A percentile compares a stretch with the other conserved stretches of the same genome.
phyloP scores from a whole-genome alignment of 1,140 invertebrate genomes.

The Laupala kohalensis region DNA sequence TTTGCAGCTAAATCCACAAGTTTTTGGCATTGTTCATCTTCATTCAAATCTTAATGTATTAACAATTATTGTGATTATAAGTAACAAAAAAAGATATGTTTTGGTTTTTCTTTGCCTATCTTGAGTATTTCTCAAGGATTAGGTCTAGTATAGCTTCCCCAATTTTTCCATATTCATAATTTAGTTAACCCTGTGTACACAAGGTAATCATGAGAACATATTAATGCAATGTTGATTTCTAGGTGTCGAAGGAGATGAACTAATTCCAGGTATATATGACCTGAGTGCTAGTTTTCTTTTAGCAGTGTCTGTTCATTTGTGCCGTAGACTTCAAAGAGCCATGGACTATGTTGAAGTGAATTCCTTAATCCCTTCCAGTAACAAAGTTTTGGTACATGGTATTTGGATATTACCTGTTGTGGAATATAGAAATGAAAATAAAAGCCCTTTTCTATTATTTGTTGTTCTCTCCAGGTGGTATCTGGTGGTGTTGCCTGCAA shows the following conservation, averaged over 20 bases:
- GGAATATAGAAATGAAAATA: background rate
- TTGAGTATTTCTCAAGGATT: too few relatives aligned
- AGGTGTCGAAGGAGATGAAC: constrained; percentile 42
- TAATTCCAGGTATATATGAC: constrained; percentile 69
- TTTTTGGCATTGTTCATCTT: too few relatives aligned
- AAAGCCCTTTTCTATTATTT: background rate
- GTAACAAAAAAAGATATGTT: too few relatives aligned
- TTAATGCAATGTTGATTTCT: background rate
- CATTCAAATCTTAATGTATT: too few relatives aligned
- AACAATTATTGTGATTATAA: too few relatives aligned
- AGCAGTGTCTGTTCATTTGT: constrained; percentile 62
- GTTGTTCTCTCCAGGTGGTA: constrained; percentile 47
- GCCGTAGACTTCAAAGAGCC: constrained; percentile 66
- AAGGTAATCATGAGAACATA: too few relatives aligned
- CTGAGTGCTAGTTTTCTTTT: constrained; percentile 76
- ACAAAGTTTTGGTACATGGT: constrained; percentile 41
- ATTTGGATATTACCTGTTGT: too few relatives aligned
- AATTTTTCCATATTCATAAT: too few relatives aligned
- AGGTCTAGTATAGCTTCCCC: too few relatives aligned
- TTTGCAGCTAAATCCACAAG: too few relatives aligned
- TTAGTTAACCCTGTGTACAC: too few relatives aligned
- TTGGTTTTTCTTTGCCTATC: too few relatives aligned
- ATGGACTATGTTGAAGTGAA: constrained; percentile 55
- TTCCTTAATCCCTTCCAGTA: constrained; percentile 39
- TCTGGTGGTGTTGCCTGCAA: constrained; percentile 96